A percentile compares a stretch with the other conserved stretches of the same genome.
These are phyloP conservation scores for Mongoloraphidia duomilia DNA, from an alignment of 2,888 invertebrate genomes.

Conservation along the genomic window DNA sequence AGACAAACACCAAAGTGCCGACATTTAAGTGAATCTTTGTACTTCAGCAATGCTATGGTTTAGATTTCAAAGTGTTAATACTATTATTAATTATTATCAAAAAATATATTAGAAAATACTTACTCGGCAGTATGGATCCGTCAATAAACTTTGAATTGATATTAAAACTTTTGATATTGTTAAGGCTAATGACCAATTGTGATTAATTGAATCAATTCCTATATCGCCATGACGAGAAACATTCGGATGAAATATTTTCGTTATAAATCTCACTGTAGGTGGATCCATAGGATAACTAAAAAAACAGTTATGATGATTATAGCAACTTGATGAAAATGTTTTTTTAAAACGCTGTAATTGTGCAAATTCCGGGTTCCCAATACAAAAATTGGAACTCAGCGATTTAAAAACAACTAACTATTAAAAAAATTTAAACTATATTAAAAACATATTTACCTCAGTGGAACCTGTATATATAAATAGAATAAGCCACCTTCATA, in stretches of 20 bases:
- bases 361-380: no score
- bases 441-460: slow-evolving; percentile 36
- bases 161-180: slow-evolving; percentile 81
- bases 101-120: slow-evolving; percentile 20
- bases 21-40: no score
- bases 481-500: slow-evolving; percentile 91
- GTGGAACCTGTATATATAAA: slow-evolving; percentile 78
- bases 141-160: slow-evolving; percentile 75
- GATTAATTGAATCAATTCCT: slow-evolving; percentile 87
- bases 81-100: no score
- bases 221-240: slow-evolving; percentile 91
- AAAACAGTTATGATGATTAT: slow-evolving; percentile 4
- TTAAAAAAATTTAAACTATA: no score
- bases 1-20: no score
- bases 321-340: no score
- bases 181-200: slow-evolving; percentile 91
- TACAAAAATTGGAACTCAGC: no score
- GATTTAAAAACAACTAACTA: no score
- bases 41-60: no score
- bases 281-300: slow-evolving; percentile 77
- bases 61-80: no score
- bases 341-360: no score
- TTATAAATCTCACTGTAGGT: slow-evolving; percentile 81
- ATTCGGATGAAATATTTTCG: slow-evolving; percentile 88
- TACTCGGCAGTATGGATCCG: slow-evolving; percentile 78